Evolutionary conservation across 2,888 invertebrate species (phyloP).

Genomic region (Lochmaea capreae): DNA sequence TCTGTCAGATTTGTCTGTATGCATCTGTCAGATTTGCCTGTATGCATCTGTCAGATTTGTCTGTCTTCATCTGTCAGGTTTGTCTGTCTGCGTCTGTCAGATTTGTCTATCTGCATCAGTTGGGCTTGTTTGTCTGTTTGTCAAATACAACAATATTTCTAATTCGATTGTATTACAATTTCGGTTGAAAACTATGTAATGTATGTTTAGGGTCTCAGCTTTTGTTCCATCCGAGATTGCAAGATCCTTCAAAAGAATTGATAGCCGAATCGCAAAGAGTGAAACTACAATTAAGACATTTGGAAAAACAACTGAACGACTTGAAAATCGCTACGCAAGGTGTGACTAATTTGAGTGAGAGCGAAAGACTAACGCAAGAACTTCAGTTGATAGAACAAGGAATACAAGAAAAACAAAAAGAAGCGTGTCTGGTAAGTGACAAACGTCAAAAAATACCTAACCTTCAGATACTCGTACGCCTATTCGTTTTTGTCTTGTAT

Average conservation of each 20-base stretch:
- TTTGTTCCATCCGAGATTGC: conserved; percentile 60
- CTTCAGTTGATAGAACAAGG: conserved; percentile 73
- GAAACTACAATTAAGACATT: conserved; percentile 70
- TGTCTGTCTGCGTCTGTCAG: too few species aligned
- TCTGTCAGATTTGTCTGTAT: too few species aligned
- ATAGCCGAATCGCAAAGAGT: conserved; percentile 71
- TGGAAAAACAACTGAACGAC: conserved; percentile 73
- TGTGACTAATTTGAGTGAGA: conserved; percentile 68
- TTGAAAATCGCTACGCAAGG: conserved; percentile 69
- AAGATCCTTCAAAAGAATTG: conserved; percentile 64
- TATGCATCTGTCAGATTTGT: too few species aligned
- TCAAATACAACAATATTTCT: too few species aligned
- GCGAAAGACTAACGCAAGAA: conserved; percentile 71
- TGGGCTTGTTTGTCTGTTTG: too few species aligned
- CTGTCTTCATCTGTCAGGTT: too few species aligned
- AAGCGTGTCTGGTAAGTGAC: conserved; percentile 66
- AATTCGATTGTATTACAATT: too few species aligned
- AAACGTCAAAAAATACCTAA: background rate
- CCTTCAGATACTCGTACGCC: background rate
- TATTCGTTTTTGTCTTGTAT: too few species aligned
- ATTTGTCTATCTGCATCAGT: too few species aligned
- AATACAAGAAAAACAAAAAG: conserved; percentile 73
- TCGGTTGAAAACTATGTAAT: background rate
- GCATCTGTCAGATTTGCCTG: too few species aligned
- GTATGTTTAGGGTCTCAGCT: conserved; percentile 57